Base-by-base conservation (phyloP, 2,888 invertebrate genomes). In the Melanostoma mellinum region DNA sequence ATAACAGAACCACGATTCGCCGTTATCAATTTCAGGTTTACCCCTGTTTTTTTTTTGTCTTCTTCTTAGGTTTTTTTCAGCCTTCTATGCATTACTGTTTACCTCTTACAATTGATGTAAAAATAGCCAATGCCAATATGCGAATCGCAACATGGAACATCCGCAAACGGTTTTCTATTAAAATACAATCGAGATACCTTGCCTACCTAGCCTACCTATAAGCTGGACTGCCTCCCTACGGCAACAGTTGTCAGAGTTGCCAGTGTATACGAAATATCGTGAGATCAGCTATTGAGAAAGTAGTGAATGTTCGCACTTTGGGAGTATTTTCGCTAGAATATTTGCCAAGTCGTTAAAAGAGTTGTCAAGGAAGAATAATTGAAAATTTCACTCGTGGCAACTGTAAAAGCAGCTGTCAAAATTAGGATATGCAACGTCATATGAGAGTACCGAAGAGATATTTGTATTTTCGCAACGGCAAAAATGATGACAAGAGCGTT, bases 91-190 rank as follows among this genome's bases (percentile, higher is more conserved):
- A 74, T 74, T 73, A 68, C 74, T 68, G 74, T 74, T 68, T 74
- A 61, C 79, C 71, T 67, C 71, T 84, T 79, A 79, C 84, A 79
- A 75, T 79, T 79, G 79, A 79, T 79, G 79, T 79, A 84, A 79
- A 84, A 84, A 84, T 84, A 79, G 74, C 71, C 74, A 56, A 75
- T 79, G 78, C 74, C 78, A 78, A 84, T 79, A 84, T 84, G 79
- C 84, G 78, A 84, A 61, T 79, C 79, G 79, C 78, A 84, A 78
- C 84, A 67, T 75, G 79, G 75, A 79, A 67, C 79, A 84, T 84
- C 84, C 84, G 79, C 79, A 79, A 85, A 76, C 80, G 80, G 72
- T 85, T 84, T 85, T 85, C 85, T 85, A 85, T 85, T 85, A 85
- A 85, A 85, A 80, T 76, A 75, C 85, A 85, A 85, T 80, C 80